Evolutionary conservation across 2,888 invertebrate genomes (phyloP).

Genomic region (Nebria brevicollis): DNA sequence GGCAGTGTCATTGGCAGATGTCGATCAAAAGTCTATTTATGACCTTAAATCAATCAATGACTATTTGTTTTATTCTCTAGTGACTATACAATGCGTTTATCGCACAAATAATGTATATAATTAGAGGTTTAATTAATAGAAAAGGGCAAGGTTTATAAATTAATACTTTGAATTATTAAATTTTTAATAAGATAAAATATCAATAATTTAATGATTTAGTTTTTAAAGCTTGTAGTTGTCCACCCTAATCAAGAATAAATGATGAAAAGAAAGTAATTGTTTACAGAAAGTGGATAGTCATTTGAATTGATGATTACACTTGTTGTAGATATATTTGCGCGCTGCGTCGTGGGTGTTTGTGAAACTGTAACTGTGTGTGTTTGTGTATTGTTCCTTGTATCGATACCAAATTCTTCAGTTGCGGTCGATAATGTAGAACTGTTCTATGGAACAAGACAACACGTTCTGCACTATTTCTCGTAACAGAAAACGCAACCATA

Average conservation of each 20-base stretch:
- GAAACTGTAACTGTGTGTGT: constrained; percentile 13
- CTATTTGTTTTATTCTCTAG: neutral
- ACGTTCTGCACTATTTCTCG: constrained; percentile 8
- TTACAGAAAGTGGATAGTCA: neutral
- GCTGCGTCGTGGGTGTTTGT: neutral
- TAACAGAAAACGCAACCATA: constrained; percentile 9
- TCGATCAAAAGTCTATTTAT: neutral
- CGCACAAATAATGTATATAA: no score
- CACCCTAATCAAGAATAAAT: neutral
- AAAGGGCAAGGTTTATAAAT: no score
- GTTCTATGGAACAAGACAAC: neutral
- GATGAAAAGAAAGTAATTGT: neutral
- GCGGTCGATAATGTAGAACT: neutral
- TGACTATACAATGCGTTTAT: no score
- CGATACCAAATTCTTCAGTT: neutral
- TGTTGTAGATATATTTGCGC: neutral
- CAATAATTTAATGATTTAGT: no score
- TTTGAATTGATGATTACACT: neutral
- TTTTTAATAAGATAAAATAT: no score
- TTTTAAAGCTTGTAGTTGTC: no score
- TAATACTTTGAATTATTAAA: no score
- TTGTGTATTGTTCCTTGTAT: neutral
- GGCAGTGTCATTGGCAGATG: neutral
- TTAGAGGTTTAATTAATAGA: no score
- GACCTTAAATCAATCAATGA: neutral